Conservation (phyloP, 2,797 vertebrate genomes). For the Lepilemur ruficaudatus region DNA sequence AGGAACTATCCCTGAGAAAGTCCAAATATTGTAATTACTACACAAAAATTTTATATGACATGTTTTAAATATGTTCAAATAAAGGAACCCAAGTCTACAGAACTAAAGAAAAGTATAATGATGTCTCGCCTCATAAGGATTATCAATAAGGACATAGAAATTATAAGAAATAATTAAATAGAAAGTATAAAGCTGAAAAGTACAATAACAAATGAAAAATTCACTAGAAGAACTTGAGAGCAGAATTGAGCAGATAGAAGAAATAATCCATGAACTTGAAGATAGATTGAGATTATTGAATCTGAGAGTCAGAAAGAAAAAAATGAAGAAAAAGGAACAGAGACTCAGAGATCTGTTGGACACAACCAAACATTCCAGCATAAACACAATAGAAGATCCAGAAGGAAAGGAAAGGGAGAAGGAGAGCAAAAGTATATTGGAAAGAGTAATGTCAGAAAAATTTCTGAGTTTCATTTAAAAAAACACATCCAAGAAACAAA, state of each 20-base stretch:
- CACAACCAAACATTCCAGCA: background rate
- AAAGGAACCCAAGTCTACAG: background rate
- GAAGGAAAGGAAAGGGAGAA: background rate
- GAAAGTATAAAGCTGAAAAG: background rate
- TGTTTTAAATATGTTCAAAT: conserved; percentile 37
- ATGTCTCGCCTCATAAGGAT: background rate
- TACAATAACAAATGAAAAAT: background rate
- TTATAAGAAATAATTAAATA: background rate
- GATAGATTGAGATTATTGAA: background rate
- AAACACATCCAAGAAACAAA: background rate
- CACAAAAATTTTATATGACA: background rate
- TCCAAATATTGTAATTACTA: background rate
- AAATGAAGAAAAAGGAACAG: background rate
- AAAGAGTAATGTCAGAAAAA: conserved; percentile 14
- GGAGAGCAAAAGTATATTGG: background rate
- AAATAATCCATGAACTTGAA: conserved; percentile 14
- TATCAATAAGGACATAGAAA: background rate
- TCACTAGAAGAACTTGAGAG: background rate
- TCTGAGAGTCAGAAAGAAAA: background rate
- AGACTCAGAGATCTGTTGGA: background rate
- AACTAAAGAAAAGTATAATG: conserved; percentile 43
- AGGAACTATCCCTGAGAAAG: background rate
- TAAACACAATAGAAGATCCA: background rate
- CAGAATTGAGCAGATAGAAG: background rate
- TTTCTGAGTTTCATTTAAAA: background rate